phyloP scores from a whole-genome alignment of 2,888 invertebrate genomes.

The Serripes groenlandicus region DNA sequence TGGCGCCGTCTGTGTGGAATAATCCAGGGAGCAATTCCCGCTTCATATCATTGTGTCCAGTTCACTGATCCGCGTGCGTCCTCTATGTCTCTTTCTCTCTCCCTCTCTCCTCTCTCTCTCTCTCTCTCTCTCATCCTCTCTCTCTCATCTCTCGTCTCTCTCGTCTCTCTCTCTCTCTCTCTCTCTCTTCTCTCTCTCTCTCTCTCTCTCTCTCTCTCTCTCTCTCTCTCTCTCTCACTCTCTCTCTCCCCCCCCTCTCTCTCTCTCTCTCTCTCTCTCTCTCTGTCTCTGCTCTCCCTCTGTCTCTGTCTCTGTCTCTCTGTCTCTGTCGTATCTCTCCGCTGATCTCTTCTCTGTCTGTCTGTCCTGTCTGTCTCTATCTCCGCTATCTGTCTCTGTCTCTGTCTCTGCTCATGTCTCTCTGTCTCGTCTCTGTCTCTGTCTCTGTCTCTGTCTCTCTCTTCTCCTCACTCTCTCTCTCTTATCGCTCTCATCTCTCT shows the following conservation, averaged over 20 bases:
- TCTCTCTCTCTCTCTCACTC: slow-evolving; percentile 23
- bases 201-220: background rate
- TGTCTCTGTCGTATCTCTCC: background rate
- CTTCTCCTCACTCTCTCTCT: background rate
- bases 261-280: slow-evolving; percentile 17
- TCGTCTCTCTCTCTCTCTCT: background rate
- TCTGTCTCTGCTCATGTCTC: too few species aligned
- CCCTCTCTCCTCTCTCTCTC: background rate
- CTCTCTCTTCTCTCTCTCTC: slow-evolving; percentile 1
- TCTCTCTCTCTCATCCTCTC: background rate
- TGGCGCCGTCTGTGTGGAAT: too few species aligned
- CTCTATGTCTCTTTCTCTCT: background rate
- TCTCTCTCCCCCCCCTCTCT: slow-evolving; percentile 24
- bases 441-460: background rate
- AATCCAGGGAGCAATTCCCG: too few species aligned
- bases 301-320: background rate
- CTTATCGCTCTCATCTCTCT: background rate
- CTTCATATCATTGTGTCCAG: too few species aligned
- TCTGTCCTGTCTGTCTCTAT: background rate
- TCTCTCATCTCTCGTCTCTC: background rate
- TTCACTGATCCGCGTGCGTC: too few species aligned
- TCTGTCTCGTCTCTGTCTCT: background rate
- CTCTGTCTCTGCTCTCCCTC: background rate
- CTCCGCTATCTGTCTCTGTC: too few species aligned
- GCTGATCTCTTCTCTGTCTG: background rate